phyloP scores from a whole-genome alignment of 2,113 vertebrate species.

The Vicugna pacos region DNA sequence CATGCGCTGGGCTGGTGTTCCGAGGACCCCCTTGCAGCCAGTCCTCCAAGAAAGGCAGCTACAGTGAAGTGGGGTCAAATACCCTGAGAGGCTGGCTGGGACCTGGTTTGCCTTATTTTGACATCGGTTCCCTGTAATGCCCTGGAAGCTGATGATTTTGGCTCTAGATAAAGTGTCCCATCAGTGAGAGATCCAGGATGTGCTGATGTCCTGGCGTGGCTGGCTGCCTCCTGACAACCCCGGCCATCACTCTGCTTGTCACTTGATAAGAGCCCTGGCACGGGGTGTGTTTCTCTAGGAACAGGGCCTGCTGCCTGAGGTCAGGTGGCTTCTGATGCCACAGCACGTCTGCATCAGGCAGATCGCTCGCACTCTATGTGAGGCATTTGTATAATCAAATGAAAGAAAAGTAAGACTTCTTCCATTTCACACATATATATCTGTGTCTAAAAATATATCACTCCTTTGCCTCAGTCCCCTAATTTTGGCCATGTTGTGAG shows the following conservation, averaged over 20 bases:
- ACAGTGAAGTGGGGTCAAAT: neutral
- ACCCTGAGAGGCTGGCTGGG: neutral
- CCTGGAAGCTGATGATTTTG: neutral
- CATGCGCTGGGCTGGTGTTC: accelerated
- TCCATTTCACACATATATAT: neutral
- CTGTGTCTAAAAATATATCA: accelerated
- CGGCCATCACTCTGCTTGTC: neutral
- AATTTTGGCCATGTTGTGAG: neutral
- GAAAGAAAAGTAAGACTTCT: neutral
- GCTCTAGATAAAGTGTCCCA: neutral
- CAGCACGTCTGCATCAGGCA: neutral
- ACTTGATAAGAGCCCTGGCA: neutral
- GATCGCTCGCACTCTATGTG: neutral
- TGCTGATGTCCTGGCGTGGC: neutral
- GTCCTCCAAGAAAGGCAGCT: neutral
- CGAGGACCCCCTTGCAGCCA: neutral
- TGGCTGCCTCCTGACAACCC: neutral
- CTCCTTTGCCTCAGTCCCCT: neutral
- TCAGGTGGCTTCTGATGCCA: neutral
- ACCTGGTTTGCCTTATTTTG: neutral
- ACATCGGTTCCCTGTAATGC: neutral
- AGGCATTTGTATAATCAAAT: neutral
- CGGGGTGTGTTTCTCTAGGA: neutral
- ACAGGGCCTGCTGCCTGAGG: neutral
- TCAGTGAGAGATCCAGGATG: neutral